Evolutionary conservation across 2,113 vertebrate genomes (phyloP), one percentile per base, ranked within the genome.

Genomic region (Glareola pratincola): DNA sequence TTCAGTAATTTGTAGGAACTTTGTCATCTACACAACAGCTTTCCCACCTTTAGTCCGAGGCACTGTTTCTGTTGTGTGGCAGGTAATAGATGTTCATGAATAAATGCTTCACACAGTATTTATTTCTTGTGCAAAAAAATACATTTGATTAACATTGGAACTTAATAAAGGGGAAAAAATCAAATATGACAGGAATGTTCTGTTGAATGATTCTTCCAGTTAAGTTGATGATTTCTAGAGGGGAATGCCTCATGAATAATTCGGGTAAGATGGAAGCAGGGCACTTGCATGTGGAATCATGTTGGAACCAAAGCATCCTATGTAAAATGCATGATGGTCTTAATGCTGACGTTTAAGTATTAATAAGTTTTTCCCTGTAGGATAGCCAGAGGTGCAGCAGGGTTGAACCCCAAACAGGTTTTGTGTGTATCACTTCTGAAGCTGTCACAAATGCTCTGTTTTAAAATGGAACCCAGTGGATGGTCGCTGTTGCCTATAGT

Each of bases 261-360:
- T 98, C 59, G 98, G 34, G 4, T 86, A 89, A 92, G 69, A 84
- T 7, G 84, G 94, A 94, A 95, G 73, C 71, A n/a, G n/a, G n/a
- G n/a, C n/a, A n/a, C n/a, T n/a, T n/a, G n/a, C n/a, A n/a, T n/a
- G n/a, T n/a, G n/a, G n/a, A n/a, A 94, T 97, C 22, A 27, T 95
- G 93, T 96, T 97, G 75, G 69, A 97, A 92, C 78, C 75, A 94
- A 97, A 97, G 85, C 77, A 96, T 93, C 82, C 77, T 86, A 95
- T 98, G 93, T 97, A 98, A 98, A 98, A 98, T 98, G 96, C 92
- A 98, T 98, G 92, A 95, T 96, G 94, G 67, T 96, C 87, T 94
- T 98, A 98, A 97, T 97, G 96, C 86, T 95, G 50, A 62, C 64
- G 36, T 98, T 98, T 96, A 98, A 98, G 90, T 96, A 98, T 98